Base-by-base conservation (phyloP, 2,797 vertebrate genomes). In the Naso thynnoides region DNA sequence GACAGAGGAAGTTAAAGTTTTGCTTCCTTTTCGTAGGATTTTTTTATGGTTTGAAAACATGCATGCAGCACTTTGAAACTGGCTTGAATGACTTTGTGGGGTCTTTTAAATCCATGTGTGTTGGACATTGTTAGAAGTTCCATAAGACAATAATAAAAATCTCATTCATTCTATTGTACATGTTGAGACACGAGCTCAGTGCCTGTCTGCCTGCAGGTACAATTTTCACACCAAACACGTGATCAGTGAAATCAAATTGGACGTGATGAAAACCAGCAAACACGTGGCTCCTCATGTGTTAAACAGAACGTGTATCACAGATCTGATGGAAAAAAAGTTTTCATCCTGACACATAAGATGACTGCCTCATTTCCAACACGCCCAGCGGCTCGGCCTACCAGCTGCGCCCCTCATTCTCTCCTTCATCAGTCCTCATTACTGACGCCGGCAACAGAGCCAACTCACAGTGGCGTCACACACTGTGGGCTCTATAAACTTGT, bases 401-500 rank as follows among this genome's bases (percentile, higher is more conserved):
- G 77, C 89, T 87, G 76, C 58, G 80, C 42, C 67, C 74, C 60
- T 65, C 29, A 13, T 60, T 56, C 78, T 76, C 80, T 68, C 74
- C 74, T 74, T 70, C 60, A 81, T 88, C 86, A 72, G 69, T 84
- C 78, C 55, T 87, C 70, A 79, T 89, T 78, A 90, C 64, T 10
- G 49, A 72, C 57, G 61, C 61, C 71, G 50, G 53, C 70, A 66
- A 38, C 73, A 42, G 27, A 65, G 82, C 73, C 62, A 64, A 83
- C 59, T 69, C 69, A 83, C 42, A 71, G 78, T 44, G 78, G 59
- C 60, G 42, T 31, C 2, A 2, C 78, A 58, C 71, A 69, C 58
- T 19, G 57, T 78, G 68, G 54, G 48, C 79, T 61, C 68, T 24
- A 79, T 80, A 71, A 83, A 85, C 72, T 55, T 69, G 78, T 87